Conservation (phyloP, 2,888 invertebrate species). For the Drosophila fulvimacula region DNA sequence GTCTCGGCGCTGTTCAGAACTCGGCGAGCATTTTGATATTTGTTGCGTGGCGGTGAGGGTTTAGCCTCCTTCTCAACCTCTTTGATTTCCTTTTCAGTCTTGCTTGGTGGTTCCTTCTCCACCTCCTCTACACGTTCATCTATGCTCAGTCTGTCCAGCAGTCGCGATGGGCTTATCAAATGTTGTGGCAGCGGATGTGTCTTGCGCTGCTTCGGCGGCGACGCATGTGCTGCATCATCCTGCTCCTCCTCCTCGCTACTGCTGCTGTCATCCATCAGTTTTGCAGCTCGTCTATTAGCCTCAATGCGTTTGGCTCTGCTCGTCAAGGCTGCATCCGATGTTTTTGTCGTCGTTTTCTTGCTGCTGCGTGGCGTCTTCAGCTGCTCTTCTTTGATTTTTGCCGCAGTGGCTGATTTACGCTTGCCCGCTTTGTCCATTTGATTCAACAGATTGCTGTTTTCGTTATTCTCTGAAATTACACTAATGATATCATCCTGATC, state of each 20-base stretch:
- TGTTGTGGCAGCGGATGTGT: slow-evolving; percentile 60
- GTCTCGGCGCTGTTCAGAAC: slow-evolving; percentile 85
- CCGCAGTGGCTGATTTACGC: slow-evolving; percentile 32
- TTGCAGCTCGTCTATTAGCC: slow-evolving; percentile 32
- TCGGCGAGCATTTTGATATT: slow-evolving; percentile 84
- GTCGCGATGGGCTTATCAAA: slow-evolving; percentile 81
- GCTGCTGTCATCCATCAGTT: slow-evolving; percentile 2
- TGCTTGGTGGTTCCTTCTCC: slow-evolving; percentile 6
- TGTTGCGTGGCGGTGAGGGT: slow-evolving; percentile 70
- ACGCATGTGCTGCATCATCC: slow-evolving; percentile 55
- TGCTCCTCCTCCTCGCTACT: slow-evolving; percentile 30
- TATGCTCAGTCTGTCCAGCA: slow-evolving; percentile 82
- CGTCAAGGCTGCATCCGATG: neutral
- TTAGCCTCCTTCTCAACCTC: slow-evolving; percentile 3
- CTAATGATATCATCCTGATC: slow-evolving; percentile 64
- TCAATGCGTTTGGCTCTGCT: slow-evolving; percentile 32
- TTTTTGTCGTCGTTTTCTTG: slow-evolving; percentile 55
- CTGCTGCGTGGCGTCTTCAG: slow-evolving; percentile 77
- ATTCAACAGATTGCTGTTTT: slow-evolving; percentile 77
- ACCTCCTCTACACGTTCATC: slow-evolving; percentile 62
- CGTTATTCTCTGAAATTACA: slow-evolving; percentile 76
- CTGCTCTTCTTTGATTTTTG: slow-evolving; percentile 26
- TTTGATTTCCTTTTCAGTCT: slow-evolving; percentile 42
- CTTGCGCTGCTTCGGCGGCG: slow-evolving; percentile 83
- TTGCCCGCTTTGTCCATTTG: slow-evolving; percentile 65